Percentiles rank a stretch among this genome's conserved stretches.
Evolutionary conservation across 2,113 vertebrate genomes (phyloP).

Genomic region (Dipodomys stephensi): DNA sequence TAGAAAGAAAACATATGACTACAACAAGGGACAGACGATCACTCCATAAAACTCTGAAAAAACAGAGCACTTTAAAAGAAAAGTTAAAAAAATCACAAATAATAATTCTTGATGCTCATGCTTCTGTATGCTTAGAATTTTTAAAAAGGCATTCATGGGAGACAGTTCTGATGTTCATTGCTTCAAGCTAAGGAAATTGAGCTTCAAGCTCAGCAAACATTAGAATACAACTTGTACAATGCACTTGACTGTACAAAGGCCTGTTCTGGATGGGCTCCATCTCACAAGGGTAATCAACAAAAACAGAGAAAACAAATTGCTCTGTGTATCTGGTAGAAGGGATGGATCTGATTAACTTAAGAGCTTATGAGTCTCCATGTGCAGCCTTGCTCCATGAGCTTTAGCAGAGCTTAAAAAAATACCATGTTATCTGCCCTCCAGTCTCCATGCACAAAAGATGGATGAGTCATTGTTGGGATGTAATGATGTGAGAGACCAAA

Average conservation of each 20-base stretch:
- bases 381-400: neutral
- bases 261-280: neutral
- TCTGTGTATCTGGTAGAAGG: neutral
- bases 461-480: neutral
- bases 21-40: neutral
- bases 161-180: neutral
- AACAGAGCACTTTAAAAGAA: neutral
- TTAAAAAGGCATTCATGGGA: neutral
- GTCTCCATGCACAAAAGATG: too few species aligned
- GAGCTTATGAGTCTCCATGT: neutral
- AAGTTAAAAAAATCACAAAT: neutral
- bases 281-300: neutral
- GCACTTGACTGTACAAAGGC: neutral
- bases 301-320: neutral
- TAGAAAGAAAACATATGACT: neutral
- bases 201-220: slow-evolving; percentile 19
- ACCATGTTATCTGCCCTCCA: neutral
- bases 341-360: neutral
- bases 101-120: neutral
- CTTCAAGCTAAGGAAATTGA: neutral
- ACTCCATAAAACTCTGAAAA: slow-evolving; percentile 1
- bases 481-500: neutral
- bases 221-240: neutral
- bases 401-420: neutral
- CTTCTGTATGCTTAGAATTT: neutral